A percentile compares a stretch with the other conserved stretches of the same genome.
These are phyloP conservation scores for Acholoe squamosa DNA, from an alignment of 2,888 invertebrate species.

Conservation along the genomic window DNA sequence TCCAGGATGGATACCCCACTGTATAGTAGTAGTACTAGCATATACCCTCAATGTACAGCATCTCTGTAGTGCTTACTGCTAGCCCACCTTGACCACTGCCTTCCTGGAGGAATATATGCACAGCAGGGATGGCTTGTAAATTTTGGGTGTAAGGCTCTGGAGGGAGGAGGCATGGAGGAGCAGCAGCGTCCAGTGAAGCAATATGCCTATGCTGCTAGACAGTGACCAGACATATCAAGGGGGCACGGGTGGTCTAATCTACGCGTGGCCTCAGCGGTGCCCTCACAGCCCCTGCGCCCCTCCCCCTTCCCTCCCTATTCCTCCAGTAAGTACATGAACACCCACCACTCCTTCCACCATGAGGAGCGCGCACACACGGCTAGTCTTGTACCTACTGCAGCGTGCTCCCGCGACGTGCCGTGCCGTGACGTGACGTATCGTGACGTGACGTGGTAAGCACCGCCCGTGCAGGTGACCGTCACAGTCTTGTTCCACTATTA, in stretches of 20 bases:
- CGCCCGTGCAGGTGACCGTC: not conserved
- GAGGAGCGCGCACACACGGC: not conserved
- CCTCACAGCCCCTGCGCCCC: not conserved
- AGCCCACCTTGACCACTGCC: not conserved
- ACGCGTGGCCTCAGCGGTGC: not conserved
- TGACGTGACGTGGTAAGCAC: slow-evolving; percentile 9
- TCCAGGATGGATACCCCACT: not conserved
- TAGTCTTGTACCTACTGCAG: not conserved
- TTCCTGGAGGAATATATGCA: not conserved
- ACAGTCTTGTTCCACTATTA: not conserved
- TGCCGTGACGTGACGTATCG: not conserved
- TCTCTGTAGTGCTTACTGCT: not conserved
- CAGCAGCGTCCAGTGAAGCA: not conserved
- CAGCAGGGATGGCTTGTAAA: not conserved
- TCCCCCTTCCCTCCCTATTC: not conserved
- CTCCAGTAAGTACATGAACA: not conserved
- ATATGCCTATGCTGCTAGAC: not conserved
- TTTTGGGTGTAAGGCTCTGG: not conserved
- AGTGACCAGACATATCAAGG: slow-evolving; percentile 34
- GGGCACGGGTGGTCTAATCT: not conserved
- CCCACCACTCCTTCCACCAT: not conserved
- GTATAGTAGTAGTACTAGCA: not conserved
- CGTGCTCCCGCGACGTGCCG: not conserved
- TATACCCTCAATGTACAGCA: not conserved
- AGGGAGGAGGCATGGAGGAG: too few relatives aligned